Base-by-base conservation (phyloP, 2,797 vertebrate species). In the Cuniculus paca region DNA sequence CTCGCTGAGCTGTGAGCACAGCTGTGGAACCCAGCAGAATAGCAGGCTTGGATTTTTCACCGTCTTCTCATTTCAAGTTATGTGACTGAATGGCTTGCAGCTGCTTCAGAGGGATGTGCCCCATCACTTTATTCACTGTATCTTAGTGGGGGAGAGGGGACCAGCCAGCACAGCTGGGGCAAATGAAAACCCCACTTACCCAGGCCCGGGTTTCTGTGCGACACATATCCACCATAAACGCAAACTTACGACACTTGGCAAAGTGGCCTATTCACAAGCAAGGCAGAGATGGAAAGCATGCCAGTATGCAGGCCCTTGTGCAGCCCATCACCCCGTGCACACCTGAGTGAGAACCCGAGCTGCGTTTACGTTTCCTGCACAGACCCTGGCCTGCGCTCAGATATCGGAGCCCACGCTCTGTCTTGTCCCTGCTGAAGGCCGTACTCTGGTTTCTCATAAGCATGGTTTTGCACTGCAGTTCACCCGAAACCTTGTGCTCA, bases 21-120 rank as follows among this genome's bases (percentile, higher is more conserved):
- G 96, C 70, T 0, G 0, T 36, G 74, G 91, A 88, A 16, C 5
- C 28, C 87, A 96, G 90, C 88, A 19, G 4, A 45, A 5, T 5
- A 60, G 91, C 79, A 88, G 86, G 88, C 95, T 93, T 91, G 96
- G 84, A 56, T 85, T 97, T 88, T 95, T 93, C 82, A 22, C 92
- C 88, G 63, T 85, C 88, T 88, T 91, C 94, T 96, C 85, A 39
- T 95, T 97, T 97, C 70, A 56, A 12, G 86, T 84, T 85, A 0
- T 61, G 50, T 61, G 19, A 90, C 77, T 45, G 72, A 93, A 97
- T 88, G 86, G 68, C 80, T 93, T 4, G 4, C 93, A 98, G 97
- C 90, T 97, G 97, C 96, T 82, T 84, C 82, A 91, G 24, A 68
- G 81, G 92, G 94, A 60, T 52, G 20, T 17, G 52, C 42, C 95